phyloP scores from a whole-genome alignment of 1,140 invertebrate genomes.

The Drosophila fuyamai region DNA sequence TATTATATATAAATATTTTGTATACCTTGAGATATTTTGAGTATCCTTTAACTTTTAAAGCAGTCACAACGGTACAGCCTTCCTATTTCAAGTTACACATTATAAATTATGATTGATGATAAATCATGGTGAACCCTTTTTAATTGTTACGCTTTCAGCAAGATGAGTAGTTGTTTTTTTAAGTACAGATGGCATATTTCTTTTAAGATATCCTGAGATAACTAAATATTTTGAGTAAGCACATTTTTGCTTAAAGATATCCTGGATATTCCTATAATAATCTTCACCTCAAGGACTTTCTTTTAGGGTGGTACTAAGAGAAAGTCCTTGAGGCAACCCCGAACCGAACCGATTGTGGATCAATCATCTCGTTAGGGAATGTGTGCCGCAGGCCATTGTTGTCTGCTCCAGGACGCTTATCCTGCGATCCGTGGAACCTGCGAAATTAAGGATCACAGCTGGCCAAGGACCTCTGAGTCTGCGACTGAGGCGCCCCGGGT shows the following conservation, averaged over 20 bases:
- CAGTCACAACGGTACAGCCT: neutral
- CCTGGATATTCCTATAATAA: neutral
- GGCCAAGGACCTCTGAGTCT: constrained; percentile 20
- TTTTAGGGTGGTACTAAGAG: too few species aligned
- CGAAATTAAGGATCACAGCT: constrained; percentile 51
- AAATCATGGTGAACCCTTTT: neutral
- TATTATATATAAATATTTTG: too few species aligned
- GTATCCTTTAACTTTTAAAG: too few species aligned
- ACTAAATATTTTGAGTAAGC: too few species aligned
- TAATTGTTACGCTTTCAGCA: neutral
- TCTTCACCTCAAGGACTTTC: neutral
- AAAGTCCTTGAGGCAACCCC: neutral
- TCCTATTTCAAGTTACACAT: neutral
- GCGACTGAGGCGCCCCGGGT: neutral
- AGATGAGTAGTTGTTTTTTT: neutral
- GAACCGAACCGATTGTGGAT: constrained; percentile 40
- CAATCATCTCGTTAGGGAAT: constrained; percentile 49
- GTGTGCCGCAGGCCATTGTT: constrained; percentile 31
- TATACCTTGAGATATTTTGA: too few species aligned
- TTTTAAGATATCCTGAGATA: too few species aligned
- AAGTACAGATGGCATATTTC: neutral
- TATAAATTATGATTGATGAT: neutral
- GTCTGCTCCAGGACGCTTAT: constrained; percentile 34
- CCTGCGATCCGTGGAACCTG: constrained; percentile 22
- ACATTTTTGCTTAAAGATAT: neutral